Evolutionary conservation across 1,140 invertebrate genomes (phyloP).

Genomic region (Sitodiplosis mosellana): DNA sequence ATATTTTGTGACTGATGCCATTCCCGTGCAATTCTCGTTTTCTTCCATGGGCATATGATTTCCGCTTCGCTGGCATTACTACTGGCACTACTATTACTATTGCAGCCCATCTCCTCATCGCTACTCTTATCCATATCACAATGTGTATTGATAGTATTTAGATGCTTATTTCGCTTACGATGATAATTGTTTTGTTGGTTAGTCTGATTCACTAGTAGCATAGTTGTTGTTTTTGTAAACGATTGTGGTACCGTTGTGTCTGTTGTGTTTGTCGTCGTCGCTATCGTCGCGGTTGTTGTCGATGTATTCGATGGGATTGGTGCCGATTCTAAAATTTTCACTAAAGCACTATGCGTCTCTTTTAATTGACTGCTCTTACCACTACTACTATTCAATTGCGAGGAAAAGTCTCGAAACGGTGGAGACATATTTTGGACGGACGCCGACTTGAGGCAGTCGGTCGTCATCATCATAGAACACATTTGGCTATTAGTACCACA

Average conservation of each 20-base stretch:
- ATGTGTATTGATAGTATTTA: not conserved
- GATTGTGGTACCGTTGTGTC: not conserved
- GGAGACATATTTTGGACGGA: no score
- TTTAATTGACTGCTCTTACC: constrained; percentile 12
- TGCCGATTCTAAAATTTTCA: constrained; percentile 22
- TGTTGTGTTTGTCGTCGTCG: constrained; percentile 1
- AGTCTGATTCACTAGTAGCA: not conserved
- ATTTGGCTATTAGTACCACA: no score
- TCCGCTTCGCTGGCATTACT: not conserved
- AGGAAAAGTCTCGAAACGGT: no score
- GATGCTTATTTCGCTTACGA: constrained; percentile 1
- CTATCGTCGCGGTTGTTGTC: constrained; percentile 4
- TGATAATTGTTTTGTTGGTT: not conserved
- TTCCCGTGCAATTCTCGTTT: constrained; percentile 22
- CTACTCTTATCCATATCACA: not conserved
- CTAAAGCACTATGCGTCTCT: constrained; percentile 21
- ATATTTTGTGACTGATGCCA: constrained; percentile 16
- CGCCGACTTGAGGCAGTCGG: no score
- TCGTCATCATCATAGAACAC: no score
- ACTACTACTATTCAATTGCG: constrained; percentile 8
- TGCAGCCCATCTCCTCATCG: not conserved
- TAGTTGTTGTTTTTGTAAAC: not conserved
- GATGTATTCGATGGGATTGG: constrained; percentile 9
- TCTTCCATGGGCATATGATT: constrained; percentile 21
- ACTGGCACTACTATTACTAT: not conserved